Base-by-base conservation (phyloP, 2,888 invertebrate genomes). In the Pinctada fucata region DNA sequence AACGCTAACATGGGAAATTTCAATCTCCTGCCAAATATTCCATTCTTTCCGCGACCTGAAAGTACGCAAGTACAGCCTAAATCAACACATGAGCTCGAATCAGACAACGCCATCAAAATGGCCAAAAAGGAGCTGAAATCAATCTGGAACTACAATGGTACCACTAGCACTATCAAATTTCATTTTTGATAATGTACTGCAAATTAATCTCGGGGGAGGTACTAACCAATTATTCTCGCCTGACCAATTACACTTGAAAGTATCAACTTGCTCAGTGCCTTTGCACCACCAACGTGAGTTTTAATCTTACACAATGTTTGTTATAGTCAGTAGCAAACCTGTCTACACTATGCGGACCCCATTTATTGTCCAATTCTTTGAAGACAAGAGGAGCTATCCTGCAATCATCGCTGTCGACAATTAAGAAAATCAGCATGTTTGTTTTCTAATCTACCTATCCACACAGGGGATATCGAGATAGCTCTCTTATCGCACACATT, bases 271-370 rank as follows among this genome's bases (percentile, higher is more conserved):
- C 13, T 58, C 13, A 10, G 58, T 58, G 58, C 58, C 6, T 58
- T 58, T 58, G 13, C 58, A 58, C 58, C 58, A 58, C 58, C 58
- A 58, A 58, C 58, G 58, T 58, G 58, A 58, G 13, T 58, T 31
- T 58, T 10, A 58, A 58, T 58, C 58, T 6, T 58, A 58, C 58
- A 58, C 58, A 58, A 58, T 58, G 58, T 13, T 6, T 58, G 58
- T 58, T 58, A 58, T 58, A 58, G 13, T 58, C 58, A 10, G 58
- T 58, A 58, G 58, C 58, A 58, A 58, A 58, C 58, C 58, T 58
- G 13, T 58, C 58, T 58, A 58, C 58, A 58, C 58, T 58, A 13
- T 58, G 58, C 13, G 58, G 13, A 58, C 58, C 58, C 58, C 58
- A 58, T 58, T 10, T 10, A 10, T 58, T 58, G 58, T 58, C 13